These are phyloP conservation scores for Drosophila elegans DNA, from an alignment of 1,140 invertebrate genomes.

Conservation along the genomic window DNA sequence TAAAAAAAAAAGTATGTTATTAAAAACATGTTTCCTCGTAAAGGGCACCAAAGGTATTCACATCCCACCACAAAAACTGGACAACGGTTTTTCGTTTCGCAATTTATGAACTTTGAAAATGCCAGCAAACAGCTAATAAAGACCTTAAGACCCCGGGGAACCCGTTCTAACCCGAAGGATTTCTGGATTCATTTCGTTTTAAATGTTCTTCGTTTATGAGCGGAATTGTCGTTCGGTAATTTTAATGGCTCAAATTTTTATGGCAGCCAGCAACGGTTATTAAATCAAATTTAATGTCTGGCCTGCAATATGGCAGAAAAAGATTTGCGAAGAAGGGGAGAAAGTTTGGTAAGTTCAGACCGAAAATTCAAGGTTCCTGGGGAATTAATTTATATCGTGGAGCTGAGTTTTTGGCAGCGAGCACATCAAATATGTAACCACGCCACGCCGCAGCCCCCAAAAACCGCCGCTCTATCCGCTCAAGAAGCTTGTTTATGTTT, in stretches of 20 bases:
- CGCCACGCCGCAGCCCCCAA: background rate
- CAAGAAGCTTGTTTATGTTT: conserved; percentile 66
- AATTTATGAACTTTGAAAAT: conserved; percentile 40
- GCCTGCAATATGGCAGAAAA: conserved; percentile 39
- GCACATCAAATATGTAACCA: conserved; percentile 36
- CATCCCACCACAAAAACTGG: conserved; percentile 4
- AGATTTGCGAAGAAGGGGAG: background rate
- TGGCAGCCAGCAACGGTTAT: conserved; percentile 67
- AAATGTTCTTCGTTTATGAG: conserved; percentile 67
- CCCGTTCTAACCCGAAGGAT: conserved; percentile 25
- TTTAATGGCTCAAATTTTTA: conserved; percentile 73
- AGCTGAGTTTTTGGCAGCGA: conserved; percentile 4
- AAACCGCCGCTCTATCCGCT: conserved; percentile 16
- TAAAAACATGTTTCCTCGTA: background rate
- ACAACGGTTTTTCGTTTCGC: background rate
- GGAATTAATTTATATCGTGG: conserved; percentile 42
- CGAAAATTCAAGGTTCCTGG: conserved; percentile 35
- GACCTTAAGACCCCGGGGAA: conserved; percentile 42
- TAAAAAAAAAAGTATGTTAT: background rate
- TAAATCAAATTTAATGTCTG: conserved; percentile 76
- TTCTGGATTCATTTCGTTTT: conserved; percentile 61
- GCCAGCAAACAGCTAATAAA: conserved; percentile 65
- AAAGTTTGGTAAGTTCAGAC: conserved; percentile 29
- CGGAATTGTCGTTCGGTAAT: conserved; percentile 37
- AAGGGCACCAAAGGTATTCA: background rate